A percentile compares a stretch with the other conserved stretches of the same genome.
phyloP scores from a whole-genome alignment of 2,113 vertebrate species.

The Eudyptes chrysolophus region DNA sequence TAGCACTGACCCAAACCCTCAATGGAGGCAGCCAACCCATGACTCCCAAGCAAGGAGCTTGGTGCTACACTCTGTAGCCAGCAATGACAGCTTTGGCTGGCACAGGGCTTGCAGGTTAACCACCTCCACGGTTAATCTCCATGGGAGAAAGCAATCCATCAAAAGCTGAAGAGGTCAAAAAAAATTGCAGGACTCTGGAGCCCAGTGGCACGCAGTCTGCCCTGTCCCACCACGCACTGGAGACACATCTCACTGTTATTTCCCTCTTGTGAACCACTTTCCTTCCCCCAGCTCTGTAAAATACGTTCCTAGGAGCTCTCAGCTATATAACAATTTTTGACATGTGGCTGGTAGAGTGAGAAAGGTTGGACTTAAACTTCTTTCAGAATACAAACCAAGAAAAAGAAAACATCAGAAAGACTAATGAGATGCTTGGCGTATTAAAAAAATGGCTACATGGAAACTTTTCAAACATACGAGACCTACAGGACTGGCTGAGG shows the following conservation, averaged over 20 bases:
- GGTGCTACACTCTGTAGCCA: background rate
- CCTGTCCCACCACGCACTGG: background rate
- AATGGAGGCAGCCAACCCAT: background rate
- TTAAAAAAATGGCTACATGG: slow-evolving; percentile 1
- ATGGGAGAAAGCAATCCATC: background rate
- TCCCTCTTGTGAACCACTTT: background rate
- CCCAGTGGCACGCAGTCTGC: background rate
- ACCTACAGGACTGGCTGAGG: slow-evolving; percentile 25
- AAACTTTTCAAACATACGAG: background rate
- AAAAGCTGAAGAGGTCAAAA: background rate
- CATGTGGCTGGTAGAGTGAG: background rate
- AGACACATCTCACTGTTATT: background rate
- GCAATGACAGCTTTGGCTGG: background rate
- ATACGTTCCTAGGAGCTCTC: background rate
- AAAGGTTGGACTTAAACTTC: background rate
- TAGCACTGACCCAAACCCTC: background rate
- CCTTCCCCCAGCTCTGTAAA: background rate
- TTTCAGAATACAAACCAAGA: background rate
- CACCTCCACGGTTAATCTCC: background rate
- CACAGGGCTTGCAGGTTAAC: background rate
- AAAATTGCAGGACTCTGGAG: background rate
- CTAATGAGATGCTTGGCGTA: background rate
- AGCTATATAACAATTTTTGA: background rate
- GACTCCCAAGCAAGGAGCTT: background rate
- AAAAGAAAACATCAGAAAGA: background rate